Evolutionary conservation across 2,113 vertebrate genomes (phyloP).

Genomic region (Strix uralensis): DNA sequence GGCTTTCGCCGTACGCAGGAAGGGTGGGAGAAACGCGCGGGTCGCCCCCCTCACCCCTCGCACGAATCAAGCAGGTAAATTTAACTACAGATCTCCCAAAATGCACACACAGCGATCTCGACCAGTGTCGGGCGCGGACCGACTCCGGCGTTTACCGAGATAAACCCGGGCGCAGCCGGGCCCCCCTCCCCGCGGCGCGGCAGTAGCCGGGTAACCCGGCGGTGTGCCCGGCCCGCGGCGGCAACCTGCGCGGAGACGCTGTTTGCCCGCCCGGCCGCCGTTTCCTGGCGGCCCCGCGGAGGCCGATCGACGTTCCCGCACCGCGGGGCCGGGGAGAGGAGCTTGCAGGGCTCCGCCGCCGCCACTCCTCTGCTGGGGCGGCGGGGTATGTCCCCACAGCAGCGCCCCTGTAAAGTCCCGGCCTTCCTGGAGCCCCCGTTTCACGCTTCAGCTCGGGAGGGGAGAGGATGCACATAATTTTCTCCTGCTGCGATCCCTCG

Average conservation of each 20-base stretch:
- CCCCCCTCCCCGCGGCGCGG: no score
- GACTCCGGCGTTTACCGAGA: background rate
- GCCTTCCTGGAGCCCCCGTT: background rate
- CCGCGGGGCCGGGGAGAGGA: background rate
- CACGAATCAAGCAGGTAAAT: background rate
- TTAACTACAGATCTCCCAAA: background rate
- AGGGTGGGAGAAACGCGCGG: background rate
- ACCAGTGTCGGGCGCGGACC: background rate
- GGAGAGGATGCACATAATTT: background rate
- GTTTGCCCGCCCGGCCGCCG: background rate
- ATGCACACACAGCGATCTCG: background rate
- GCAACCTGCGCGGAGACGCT: background rate
- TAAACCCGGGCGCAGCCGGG: background rate
- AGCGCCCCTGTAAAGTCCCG: background rate
- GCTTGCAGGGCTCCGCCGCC: background rate
- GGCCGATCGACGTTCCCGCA: background rate
- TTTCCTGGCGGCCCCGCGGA: no score
- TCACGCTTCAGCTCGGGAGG: background rate
- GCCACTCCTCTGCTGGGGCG: background rate
- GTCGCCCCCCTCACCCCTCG: background rate
- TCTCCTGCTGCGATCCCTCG: background rate
- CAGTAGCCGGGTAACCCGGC: background rate
- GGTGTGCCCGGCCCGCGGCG: background rate
- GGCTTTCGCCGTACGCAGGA: background rate
- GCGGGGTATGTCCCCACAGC: fast-evolving